phyloP scores from a whole-genome alignment of 2,888 invertebrate genomes.

The Brachyptera putata region DNA sequence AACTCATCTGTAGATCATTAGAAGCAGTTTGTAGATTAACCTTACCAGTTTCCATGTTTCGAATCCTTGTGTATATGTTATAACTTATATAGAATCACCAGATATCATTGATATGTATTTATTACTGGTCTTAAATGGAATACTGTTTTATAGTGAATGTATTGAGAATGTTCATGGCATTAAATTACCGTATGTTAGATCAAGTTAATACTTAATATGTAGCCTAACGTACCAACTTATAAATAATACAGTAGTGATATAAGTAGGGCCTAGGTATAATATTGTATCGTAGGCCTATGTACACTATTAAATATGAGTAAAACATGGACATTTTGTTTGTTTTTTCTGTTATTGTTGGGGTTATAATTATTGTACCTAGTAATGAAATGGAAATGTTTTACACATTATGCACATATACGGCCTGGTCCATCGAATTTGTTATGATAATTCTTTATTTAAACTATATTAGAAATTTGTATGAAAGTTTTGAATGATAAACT shows the following conservation, averaged over 20 bases:
- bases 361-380: background rate
- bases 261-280: no score
- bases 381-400: slow-evolving; percentile 24
- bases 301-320: no score
- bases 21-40: background rate
- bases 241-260: slow-evolving; percentile 19
- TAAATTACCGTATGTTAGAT: no score
- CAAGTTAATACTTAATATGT: background rate
- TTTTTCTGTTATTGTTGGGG: background rate
- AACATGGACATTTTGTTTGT: slow-evolving; percentile 1
- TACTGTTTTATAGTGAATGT: background rate
- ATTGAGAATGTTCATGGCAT: no score
- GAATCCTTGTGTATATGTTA: background rate
- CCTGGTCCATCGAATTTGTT: slow-evolving; percentile 33
- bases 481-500: background rate
- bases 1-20: no score
- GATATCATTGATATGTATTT: background rate
- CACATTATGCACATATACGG: slow-evolving; percentile 27
- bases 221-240: background rate
- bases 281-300: no score
- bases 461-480: slow-evolving; percentile 13
- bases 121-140: background rate
- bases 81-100: background rate
- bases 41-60: background rate
- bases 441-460: slow-evolving; percentile 24